Evolutionary conservation across 2,888 invertebrate species (phyloP).

Genomic region (Altica lythri): DNA sequence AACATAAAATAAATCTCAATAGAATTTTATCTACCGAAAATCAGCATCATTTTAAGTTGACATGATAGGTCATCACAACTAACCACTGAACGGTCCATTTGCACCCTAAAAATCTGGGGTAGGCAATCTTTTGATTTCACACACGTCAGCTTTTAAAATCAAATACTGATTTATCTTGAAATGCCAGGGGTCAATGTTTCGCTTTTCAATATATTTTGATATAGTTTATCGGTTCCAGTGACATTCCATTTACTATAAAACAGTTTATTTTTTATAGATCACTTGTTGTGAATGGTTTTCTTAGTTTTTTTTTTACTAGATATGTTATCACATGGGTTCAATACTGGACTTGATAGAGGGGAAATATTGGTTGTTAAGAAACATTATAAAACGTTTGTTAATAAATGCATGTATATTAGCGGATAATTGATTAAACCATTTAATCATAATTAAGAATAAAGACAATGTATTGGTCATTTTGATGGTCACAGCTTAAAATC

Average conservation of each 20-base stretch:
- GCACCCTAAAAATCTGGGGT: conserved; percentile 13
- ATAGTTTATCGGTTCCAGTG: conserved; percentile 45
- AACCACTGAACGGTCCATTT: conserved; percentile 4
- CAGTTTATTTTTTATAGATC: conserved; percentile 42
- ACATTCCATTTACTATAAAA: conserved; percentile 47
- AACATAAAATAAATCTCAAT: conserved; percentile 13
- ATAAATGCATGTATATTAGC: too few species aligned
- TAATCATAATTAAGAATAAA: too few species aligned
- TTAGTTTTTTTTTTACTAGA: conserved; percentile 29
- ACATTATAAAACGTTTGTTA: too few species aligned
- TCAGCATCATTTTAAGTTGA: not conserved
- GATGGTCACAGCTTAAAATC: too few species aligned
- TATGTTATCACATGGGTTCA: conserved; percentile 30
- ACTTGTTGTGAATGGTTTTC: conserved; percentile 28
- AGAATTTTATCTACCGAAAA: conserved; percentile 6
- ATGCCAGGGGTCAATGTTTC: conserved; percentile 37
- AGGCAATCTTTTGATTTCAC: conserved; percentile 35
- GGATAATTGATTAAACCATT: too few species aligned
- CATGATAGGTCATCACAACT: too few species aligned
- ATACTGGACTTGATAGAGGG: too few species aligned
- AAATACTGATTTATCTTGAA: conserved; percentile 32
- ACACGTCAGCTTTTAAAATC: conserved; percentile 33
- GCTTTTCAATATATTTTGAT: conserved; percentile 46
- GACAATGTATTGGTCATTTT: too few species aligned
- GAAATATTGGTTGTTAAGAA: too few species aligned